These are phyloP conservation scores for Leptosomus discolor DNA, from an alignment of 2,113 vertebrate species.

Conservation along the genomic window DNA sequence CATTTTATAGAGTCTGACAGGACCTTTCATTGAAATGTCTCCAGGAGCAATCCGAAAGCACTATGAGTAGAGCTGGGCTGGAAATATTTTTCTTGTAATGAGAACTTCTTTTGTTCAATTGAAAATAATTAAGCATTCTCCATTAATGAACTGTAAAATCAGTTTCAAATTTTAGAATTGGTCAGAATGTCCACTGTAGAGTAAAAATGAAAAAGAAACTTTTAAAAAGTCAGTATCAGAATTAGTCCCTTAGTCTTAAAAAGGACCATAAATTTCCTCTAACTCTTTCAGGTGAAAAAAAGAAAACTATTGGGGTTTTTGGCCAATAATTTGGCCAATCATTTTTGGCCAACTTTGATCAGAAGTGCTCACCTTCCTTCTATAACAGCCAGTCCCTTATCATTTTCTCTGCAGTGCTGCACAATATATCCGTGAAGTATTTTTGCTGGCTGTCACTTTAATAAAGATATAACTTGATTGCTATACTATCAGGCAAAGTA, in stretches of 20 bases:
- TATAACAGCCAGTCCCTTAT: background rate
- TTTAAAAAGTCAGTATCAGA: background rate
- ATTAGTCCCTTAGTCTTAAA: background rate
- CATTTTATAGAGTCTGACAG: conserved; percentile 11
- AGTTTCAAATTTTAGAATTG: background rate
- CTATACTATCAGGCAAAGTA: background rate
- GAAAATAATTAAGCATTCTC: background rate
- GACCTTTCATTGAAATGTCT: conserved; percentile 40
- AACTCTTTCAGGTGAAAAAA: background rate
- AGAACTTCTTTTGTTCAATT: background rate
- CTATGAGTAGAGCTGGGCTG: background rate
- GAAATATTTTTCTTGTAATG: background rate
- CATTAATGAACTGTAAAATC: background rate
- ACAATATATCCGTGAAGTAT: background rate
- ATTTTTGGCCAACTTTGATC: background rate
- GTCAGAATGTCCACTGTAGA: background rate
- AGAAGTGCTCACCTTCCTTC: background rate
- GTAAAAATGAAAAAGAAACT: background rate
- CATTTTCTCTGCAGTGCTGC: background rate
- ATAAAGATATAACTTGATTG: background rate
- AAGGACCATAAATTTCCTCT: background rate
- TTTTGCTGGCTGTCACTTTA: background rate
- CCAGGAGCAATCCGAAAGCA: background rate
- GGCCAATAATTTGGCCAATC: background rate
- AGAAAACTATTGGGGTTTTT: background rate